phyloP scores from a whole-genome alignment of 2,888 invertebrate species.

The Lissonota sp. region DNA sequence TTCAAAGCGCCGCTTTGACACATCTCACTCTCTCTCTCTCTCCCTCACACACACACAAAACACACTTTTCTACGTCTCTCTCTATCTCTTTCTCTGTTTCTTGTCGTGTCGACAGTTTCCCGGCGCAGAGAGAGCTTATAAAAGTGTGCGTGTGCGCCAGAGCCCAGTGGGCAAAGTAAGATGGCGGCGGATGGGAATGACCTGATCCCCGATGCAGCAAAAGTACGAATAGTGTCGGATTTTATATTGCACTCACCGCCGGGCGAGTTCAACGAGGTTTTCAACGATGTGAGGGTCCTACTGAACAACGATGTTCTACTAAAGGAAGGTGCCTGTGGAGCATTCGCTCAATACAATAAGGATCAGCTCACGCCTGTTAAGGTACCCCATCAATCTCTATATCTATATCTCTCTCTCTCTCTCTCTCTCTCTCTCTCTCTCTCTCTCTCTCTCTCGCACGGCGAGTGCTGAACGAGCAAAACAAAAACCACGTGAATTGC shows the following conservation, averaged over 20 bases:
- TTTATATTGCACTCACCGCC: slow-evolving; percentile 99
- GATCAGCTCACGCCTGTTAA: slow-evolving; percentile 99
- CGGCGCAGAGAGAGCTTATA: too few relatives aligned
- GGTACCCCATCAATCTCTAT: slow-evolving; percentile 75
- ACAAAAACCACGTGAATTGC: too few relatives aligned
- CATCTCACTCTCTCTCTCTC: slow-evolving; percentile 66
- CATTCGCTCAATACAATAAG: slow-evolving; percentile 99
- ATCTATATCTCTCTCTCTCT: slow-evolving; percentile 1
- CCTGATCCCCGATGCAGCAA: slow-evolving; percentile 94
- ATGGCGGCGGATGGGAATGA: slow-evolving; percentile 95
- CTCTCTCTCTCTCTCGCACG: slow-evolving; percentile 5
- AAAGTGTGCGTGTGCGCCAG: slow-evolving; percentile 75
- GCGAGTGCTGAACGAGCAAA: too few relatives aligned
- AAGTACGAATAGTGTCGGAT: slow-evolving; percentile 98
- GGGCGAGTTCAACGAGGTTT: slow-evolving; percentile 99
- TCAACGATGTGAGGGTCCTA: slow-evolving; percentile 97
- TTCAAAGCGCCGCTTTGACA: slow-evolving; percentile 80
- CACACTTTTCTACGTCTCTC: too few relatives aligned
- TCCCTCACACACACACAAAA: too few relatives aligned
- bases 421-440: background rate
- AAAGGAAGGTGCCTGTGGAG: slow-evolving; percentile 97
- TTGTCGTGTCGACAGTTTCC: too few relatives aligned
- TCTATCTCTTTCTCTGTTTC: too few relatives aligned
- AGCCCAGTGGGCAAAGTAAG: slow-evolving; percentile 85
- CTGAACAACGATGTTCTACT: slow-evolving; percentile 97